A percentile compares a stretch with the other conserved stretches of the same genome.
Conservation (phyloP, 2,888 invertebrate genomes). For the Masnerella sp. region DNA sequence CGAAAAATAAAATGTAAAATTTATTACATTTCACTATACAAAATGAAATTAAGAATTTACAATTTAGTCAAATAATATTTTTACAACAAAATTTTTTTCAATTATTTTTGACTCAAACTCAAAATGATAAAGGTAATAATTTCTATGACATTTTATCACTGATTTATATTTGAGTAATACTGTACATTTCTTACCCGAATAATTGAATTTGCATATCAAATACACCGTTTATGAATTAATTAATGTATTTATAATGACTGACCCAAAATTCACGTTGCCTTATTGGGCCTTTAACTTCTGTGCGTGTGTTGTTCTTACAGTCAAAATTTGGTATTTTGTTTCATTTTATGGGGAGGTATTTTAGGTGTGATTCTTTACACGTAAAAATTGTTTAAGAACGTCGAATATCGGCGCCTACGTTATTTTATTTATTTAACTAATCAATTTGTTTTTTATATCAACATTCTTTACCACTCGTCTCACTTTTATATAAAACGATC, state of each 20-base stretch:
- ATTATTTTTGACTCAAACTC: no score
- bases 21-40: no score
- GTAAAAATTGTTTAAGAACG: constrained; percentile 66
- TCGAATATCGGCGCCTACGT: constrained; percentile 58
- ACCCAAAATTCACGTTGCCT: constrained; percentile 29
- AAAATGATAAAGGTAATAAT: no score
- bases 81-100: no score
- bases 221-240: no score
- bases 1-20: no score
- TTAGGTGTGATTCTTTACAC: constrained; percentile 68
- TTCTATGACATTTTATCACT: no score
- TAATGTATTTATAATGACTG: constrained; percentile 42
- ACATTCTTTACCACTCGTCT: constrained; percentile 65
- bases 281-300: constrained; percentile 35
- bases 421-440: constrained; percentile 60
- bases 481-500: constrained; percentile 67
- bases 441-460: constrained; percentile 59
- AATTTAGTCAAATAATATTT: no score
- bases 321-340: constrained; percentile 40
- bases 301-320: constrained; percentile 50
- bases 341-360: constrained; percentile 64
- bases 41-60: no score
- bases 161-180: no score
- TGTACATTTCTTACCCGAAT: no score
- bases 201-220: no score